These are phyloP conservation scores for Lithophane leautieri DNA, from an alignment of 2,888 invertebrate genomes.

Conservation along the genomic window DNA sequence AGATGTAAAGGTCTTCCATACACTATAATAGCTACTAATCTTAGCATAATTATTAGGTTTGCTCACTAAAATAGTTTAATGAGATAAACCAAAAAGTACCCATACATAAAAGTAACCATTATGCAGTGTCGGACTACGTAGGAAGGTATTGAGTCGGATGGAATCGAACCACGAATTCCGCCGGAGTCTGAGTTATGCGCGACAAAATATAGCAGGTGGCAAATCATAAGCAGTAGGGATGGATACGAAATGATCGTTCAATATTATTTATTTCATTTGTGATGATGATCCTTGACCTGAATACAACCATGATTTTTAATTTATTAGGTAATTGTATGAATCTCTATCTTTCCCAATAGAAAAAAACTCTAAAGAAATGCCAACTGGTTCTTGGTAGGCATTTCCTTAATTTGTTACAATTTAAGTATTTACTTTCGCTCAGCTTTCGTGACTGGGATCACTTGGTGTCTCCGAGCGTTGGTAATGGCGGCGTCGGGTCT, in stretches of 20 bases:
- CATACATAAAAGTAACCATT: too few relatives aligned
- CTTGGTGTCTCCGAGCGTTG: constrained; percentile 57
- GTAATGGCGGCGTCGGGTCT: constrained; percentile 70
- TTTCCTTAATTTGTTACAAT: neutral
- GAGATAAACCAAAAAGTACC: neutral
- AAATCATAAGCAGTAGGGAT: constrained; percentile 28
- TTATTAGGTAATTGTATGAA: neutral
- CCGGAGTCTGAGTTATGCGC: constrained; percentile 66
- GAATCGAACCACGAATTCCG: constrained; percentile 62
- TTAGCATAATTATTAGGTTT: constrained; percentile 4
- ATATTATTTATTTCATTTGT: too few relatives aligned
- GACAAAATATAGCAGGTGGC: constrained; percentile 35
- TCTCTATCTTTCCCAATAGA: too few relatives aligned
- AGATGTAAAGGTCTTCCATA: constrained; percentile 31
- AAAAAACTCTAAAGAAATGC: neutral
- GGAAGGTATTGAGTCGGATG: constrained; percentile 22
- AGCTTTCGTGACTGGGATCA: constrained; percentile 32
- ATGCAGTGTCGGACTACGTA: too few relatives aligned
- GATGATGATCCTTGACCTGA: neutral
- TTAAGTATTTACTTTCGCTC: constrained; percentile 35
- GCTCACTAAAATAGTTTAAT: neutral
- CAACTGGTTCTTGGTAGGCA: too few relatives aligned
- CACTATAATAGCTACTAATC: constrained; percentile 2
- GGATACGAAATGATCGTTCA: neutral
- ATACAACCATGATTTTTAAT: neutral